Evolutionary conservation across 2,888 invertebrate species (phyloP).

Genomic region (Luperina testacea): DNA sequence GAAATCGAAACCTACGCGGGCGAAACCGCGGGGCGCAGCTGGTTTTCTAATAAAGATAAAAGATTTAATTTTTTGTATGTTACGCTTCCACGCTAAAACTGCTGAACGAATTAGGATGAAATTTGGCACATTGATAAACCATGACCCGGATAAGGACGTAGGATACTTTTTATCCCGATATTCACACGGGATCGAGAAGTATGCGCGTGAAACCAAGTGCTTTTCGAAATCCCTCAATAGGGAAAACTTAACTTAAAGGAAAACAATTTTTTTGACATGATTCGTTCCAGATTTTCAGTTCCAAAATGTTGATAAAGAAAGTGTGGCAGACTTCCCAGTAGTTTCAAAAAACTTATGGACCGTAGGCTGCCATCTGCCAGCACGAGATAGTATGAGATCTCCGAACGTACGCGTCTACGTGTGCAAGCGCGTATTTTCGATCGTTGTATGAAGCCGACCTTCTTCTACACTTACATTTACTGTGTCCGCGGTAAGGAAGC

Average conservation of each 20-base stretch:
- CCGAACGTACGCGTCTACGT: neutral
- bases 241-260: neutral
- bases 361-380: neutral
- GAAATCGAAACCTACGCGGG: too few species aligned
- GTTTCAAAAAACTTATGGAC: too few species aligned
- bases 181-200: neutral
- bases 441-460: neutral
- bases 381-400: neutral
- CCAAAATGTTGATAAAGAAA: too few species aligned
- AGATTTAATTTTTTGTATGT: too few species aligned
- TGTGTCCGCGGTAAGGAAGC: constrained; percentile 27
- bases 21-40: too few species aligned
- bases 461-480: neutral
- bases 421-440: neutral
- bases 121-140: neutral
- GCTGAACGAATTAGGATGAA: neutral
- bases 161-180: neutral
- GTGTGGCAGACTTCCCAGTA: too few species aligned
- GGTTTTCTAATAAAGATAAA: too few species aligned
- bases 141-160: too few species aligned
- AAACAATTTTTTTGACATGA: neutral
- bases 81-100: too few species aligned
- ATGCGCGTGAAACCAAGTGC: neutral
- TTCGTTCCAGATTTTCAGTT: too few species aligned
- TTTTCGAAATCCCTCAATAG: neutral